These are phyloP conservation scores for Apocrypta bakeri DNA, from an alignment of 1,140 invertebrate genomes.

Conservation along the genomic window DNA sequence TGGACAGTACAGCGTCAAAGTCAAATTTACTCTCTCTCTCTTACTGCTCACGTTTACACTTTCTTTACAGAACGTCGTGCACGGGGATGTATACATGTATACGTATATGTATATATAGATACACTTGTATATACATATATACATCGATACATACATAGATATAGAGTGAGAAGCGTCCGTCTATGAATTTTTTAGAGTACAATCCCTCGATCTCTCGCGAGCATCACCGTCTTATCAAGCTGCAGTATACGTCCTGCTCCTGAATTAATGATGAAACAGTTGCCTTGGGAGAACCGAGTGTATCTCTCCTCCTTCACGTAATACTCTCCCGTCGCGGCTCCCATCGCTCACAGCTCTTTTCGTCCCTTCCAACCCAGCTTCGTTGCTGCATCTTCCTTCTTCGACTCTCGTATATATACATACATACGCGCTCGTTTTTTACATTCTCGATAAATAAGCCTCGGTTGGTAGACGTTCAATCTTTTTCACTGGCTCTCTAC, in stretches of 20 bases:
- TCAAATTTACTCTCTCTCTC: slow-evolving; percentile 14
- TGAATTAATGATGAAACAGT: slow-evolving; percentile 39
- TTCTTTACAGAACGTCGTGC: too few species aligned
- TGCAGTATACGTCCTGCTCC: background rate
- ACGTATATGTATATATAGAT: background rate
- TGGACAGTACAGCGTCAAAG: background rate
- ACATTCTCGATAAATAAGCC: background rate
- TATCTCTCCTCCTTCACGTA: background rate
- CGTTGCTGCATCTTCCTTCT: background rate
- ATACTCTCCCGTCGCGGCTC: background rate
- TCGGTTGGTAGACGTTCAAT: background rate
- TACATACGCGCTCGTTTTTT: background rate
- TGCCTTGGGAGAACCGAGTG: background rate
- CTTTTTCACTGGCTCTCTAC: background rate
- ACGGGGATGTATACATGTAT: background rate
- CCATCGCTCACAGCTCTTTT: slow-evolving; percentile 7
- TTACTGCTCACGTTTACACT: too few species aligned
- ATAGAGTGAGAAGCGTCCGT: background rate
- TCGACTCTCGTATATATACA: too few species aligned
- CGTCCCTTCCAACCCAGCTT: background rate
- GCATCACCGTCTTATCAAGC: slow-evolving; percentile 30
- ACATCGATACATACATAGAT: background rate
- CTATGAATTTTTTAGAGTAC: slow-evolving; percentile 31
- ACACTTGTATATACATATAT: background rate
- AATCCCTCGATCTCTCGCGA: slow-evolving; percentile 19